Evolutionary conservation across 2,113 vertebrate genomes (phyloP), one percentile per base, ranked within the genome.

Genomic region (Halichoeres trimaculatus): DNA sequence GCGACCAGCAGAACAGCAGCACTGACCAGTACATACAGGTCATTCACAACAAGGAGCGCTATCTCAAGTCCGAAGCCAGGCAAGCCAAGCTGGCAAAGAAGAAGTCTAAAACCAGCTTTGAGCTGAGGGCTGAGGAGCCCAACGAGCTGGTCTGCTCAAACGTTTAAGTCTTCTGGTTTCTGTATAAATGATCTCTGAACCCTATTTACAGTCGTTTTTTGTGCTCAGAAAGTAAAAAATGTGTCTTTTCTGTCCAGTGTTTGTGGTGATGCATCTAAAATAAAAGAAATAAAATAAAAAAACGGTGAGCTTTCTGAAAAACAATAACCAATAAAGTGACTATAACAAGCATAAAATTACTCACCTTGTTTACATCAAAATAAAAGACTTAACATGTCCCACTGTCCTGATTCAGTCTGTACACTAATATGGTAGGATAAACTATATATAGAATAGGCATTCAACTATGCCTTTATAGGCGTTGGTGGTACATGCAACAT

Each of bases 21-120:
- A 93, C 94, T 0, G 96, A 97, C 87, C 96, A 96, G 71, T 96
- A 96, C 65, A 96, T 97, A 19, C 96, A 96, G 66, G 94, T 96
- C 76, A 94, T 95, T 70, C 95, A 94, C 9, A 95, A 88, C 77
- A 96, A 95, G 77, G 93, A 95, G 54, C 95, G 91, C 66, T 92
- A 92, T 24, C 88, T 94, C 0, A 95, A 95, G 79, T 38, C 94
- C 7, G 89, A 78, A 0, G 70, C 86, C 16, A 95, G 93, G 59
- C 70, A 75, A 2, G 85, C 88, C 23, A 96, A 94, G 66, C 3
- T 77, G 2, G 26, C 80, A 62, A 92, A 92, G 73, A 96, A 94
- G 87, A 96, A 95, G 84, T 83, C 93, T 12, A 93, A 92, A 64
- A 70, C 59, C 5, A 83, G 63, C 40, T 66, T 87, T 56, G 94